Conservation (phyloP, 1,140 invertebrate genomes). For the Drosophila repletoides region DNA sequence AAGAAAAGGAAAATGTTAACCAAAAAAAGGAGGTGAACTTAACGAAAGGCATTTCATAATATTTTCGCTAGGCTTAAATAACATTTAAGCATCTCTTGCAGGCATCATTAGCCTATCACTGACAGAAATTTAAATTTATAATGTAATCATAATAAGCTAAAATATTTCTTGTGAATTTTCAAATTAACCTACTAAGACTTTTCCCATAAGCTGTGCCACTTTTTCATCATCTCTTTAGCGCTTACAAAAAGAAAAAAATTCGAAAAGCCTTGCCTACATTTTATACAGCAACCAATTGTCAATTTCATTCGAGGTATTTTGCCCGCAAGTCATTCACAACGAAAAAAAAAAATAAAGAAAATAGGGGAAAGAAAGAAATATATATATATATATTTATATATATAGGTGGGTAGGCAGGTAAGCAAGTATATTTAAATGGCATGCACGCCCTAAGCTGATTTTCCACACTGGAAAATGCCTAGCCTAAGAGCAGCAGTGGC, state of each 20-base stretch:
- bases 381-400: slow-evolving; percentile 22
- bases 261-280: slow-evolving; percentile 2
- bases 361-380: neutral
- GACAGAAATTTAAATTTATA: slow-evolving; percentile 20
- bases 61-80: neutral
- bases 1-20: neutral
- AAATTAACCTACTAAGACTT: slow-evolving; percentile 20
- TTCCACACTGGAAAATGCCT: slow-evolving; percentile 46
- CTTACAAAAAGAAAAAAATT: neutral
- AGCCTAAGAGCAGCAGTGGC: neutral
- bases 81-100: neutral
- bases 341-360: slow-evolving; percentile 9
- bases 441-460: slow-evolving; percentile 76
- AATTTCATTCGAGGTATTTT: slow-evolving; percentile 43
- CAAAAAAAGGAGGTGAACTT: neutral
- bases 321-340: slow-evolving; percentile 17
- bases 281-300: slow-evolving; percentile 36
- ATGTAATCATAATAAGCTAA: slow-evolving; percentile 24
- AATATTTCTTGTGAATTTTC: slow-evolving; percentile 31
- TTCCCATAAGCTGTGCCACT: slow-evolving; percentile 12
- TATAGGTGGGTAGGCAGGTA: slow-evolving; percentile 19
- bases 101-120: slow-evolving; percentile 3
- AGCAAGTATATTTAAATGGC: slow-evolving; percentile 61
- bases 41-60: neutral
- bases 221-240: slow-evolving; percentile 18